A percentile compares a stretch with the other conserved stretches of the same genome.
phyloP scores from a whole-genome alignment of 2,113 vertebrate species.

The Dipodomys merriami region DNA sequence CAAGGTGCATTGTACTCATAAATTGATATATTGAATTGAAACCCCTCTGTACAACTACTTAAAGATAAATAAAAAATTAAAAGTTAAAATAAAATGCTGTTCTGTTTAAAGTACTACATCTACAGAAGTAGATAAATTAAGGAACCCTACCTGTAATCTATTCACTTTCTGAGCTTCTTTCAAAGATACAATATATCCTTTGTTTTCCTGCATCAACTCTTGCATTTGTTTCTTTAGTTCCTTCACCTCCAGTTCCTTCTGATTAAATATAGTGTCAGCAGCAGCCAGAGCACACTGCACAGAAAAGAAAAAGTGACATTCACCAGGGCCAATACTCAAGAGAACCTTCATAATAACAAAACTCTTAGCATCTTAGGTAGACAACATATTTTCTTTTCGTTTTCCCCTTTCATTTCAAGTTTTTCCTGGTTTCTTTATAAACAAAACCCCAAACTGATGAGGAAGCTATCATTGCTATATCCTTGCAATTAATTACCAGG shows the following conservation, averaged over 20 bases:
- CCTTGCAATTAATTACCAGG: neutral
- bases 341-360: neutral
- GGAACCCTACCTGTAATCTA: constrained; percentile 87
- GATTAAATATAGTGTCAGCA: constrained; percentile 86
- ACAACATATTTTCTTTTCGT: neutral
- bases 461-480: neutral
- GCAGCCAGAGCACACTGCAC: constrained; percentile 86
- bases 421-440: constrained; percentile 16
- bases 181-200: constrained; percentile 82
- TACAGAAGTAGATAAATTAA: neutral
- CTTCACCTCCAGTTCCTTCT: constrained; percentile 88
- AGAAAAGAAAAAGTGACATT: neutral
- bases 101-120: neutral
- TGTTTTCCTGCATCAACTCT: constrained; percentile 84
- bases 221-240: constrained; percentile 84
- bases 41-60: too few species aligned
- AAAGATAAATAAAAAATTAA: too few species aligned
- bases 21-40: too few species aligned
- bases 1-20: too few species aligned
- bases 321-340: neutral
- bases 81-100: neutral
- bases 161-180: constrained; percentile 86
- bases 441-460: neutral
- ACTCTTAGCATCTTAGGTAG: neutral
- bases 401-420: neutral